Base-by-base conservation (phyloP, 2,113 vertebrate genomes). In the Halichoerus grypus region DNA sequence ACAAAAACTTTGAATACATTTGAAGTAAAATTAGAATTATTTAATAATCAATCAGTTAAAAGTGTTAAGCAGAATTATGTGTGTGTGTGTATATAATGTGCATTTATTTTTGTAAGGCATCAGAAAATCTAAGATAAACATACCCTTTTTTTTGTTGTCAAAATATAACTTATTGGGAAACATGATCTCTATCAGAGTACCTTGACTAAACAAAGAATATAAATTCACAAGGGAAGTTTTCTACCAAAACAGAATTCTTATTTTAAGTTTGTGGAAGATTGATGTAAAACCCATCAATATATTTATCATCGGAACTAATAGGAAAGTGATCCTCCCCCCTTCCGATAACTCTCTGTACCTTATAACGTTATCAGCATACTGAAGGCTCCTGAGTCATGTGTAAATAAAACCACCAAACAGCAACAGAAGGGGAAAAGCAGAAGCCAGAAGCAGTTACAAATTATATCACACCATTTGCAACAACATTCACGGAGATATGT, bases 361-460 rank as follows among this genome's bases (percentile, higher is more conserved):
- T 88, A 61, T 84, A 97, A 96, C 88, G 85, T 96, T 98, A 99
- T 99, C 99, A 99, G 99, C 99, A 99, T 99, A 99, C 98, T 91
- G 98, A 99, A 98, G 98, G 98, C 96, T 98, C 63, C 88, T 97
- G 94, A 97, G 92, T 36, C 81, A 61, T 97, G 80, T 84, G 69
- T 77, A 98, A 98, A 97, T 93, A 98, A 98, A 80, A 97, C 71
- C 57, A 97, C 85, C 65, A 76, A 97, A 98, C n/a, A 85, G 82
- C 97, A 98, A 97, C 90, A 63, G 91, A 95, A 97, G 87, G 59
- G 71, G 76, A 53, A 79, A 98, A 98, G 97, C 97, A 83, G 96
- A 97, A 98, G 98, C 98, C 96, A 97, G 96, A 96, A 98, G 98
- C 95, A 0, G 67, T 98, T 96, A 98, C 95, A 96, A 98, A 98